Evolutionary conservation across 23 tunicate species (phyloP).

Genomic region (Styela plicata): DNA sequence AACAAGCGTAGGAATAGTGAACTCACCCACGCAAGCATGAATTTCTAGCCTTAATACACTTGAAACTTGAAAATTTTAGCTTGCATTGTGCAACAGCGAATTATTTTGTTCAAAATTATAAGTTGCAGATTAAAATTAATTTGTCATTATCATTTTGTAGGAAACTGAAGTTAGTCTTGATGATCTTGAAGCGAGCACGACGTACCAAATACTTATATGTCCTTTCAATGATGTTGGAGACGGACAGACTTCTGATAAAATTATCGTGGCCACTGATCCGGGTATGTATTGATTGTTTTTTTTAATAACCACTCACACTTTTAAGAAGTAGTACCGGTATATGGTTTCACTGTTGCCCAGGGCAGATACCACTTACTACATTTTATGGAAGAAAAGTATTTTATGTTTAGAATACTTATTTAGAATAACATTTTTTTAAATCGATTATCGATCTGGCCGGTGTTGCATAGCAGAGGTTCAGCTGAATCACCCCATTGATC

Average conservation of each 20-base stretch:
- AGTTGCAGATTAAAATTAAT: neutral
- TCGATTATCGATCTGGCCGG: neutral
- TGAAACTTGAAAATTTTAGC: too few relatives aligned
- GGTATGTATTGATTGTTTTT: conserved; percentile 30
- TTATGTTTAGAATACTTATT: too few relatives aligned
- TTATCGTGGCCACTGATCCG: conserved; percentile 78
- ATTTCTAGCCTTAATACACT: too few relatives aligned
- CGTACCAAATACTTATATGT: conserved; percentile 76
- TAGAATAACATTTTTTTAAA: neutral
- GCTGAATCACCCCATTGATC: neutral
- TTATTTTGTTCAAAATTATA: neutral
- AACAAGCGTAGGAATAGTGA: too few relatives aligned
- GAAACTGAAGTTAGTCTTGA: conserved; percentile 36
- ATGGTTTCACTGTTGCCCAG: too few relatives aligned
- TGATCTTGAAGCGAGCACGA: conserved; percentile 60
- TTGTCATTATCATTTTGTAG: too few relatives aligned
- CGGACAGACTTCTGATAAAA: conserved; percentile 73
- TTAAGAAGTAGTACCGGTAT: too few relatives aligned
- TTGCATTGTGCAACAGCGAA: neutral
- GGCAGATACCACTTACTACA: too few relatives aligned
- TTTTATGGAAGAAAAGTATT: too few relatives aligned
- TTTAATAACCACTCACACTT: too few relatives aligned
- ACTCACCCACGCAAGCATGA: too few relatives aligned
- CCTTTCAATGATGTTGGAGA: conserved; percentile 78
- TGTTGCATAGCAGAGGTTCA: too few relatives aligned